Evolutionary conservation across 1,140 invertebrate species (phyloP).

Genomic region (Campoletis sonorensis): DNA sequence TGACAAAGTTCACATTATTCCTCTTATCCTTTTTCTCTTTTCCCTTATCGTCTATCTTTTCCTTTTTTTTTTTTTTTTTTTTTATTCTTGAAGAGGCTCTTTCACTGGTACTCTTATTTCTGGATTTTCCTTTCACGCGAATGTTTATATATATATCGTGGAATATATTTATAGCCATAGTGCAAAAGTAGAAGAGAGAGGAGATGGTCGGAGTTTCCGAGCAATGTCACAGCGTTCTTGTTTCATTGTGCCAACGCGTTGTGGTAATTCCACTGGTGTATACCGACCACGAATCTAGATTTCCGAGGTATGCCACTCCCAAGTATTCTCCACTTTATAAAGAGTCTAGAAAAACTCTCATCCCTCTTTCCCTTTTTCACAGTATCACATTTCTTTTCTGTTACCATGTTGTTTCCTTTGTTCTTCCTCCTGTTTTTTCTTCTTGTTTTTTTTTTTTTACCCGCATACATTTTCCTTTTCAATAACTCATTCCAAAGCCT

Average conservation of each 20-base stretch:
- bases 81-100: background rate
- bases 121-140: no score
- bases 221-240: constrained; percentile 1
- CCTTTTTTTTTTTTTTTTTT: background rate
- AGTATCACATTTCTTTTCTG: background rate
- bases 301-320: background rate
- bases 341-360: background rate
- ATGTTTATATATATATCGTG: background rate
- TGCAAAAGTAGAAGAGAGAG: background rate
- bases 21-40: no score
- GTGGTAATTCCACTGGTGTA: background rate
- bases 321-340: constrained; percentile 4
- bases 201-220: background rate
- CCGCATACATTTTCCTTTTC: background rate
- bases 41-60: background rate
- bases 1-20: no score
- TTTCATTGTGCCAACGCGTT: constrained; percentile 1
- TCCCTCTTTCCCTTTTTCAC: background rate
- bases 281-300: background rate
- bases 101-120: no score
- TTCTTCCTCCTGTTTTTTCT: background rate
- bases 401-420: background rate
- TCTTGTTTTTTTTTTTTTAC: no score
- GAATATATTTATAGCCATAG: background rate
- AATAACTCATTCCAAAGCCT: background rate